Percentiles rank a stretch among this genome's conserved stretches.
Conservation (phyloP, 1,140 invertebrate genomes). For the Druon quercuslanigerum region DNA sequence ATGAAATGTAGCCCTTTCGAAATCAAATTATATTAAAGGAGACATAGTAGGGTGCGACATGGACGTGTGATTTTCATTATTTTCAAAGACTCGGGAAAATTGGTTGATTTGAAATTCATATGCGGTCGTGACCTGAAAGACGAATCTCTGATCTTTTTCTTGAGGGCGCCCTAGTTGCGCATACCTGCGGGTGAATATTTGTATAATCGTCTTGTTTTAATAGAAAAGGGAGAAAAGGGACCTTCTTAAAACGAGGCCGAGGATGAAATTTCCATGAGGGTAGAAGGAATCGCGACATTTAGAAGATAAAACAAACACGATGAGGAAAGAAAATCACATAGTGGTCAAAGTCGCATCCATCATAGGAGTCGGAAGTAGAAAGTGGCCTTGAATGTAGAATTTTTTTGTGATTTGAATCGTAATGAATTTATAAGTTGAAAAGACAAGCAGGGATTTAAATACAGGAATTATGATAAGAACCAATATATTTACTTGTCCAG, state of each 20-base stretch:
- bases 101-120: conserved; percentile 73
- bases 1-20: neutral
- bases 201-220: conserved; percentile 16
- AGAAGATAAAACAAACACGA: neutral
- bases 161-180: conserved; percentile 45
- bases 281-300: neutral
- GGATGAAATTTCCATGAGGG: conserved; percentile 7
- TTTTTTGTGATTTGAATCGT: conserved; percentile 13
- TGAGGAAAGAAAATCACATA: neutral
- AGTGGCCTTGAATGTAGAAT: conserved; percentile 1
- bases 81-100: conserved; percentile 61
- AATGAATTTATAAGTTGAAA: neutral
- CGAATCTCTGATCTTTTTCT: conserved; percentile 70
- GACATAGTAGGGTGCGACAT: neutral
- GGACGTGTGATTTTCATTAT: conserved; percentile 35
- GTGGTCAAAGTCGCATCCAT: neutral
- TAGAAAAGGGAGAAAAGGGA: conserved; percentile 18
- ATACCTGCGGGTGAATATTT: conserved; percentile 2
- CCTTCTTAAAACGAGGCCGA: conserved; percentile 34
- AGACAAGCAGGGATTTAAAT: neutral
- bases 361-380: conserved; percentile 6
- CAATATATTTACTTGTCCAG: neutral
- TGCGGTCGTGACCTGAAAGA: conserved; percentile 71
- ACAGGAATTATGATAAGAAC: neutral
- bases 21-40: neutral